Percentiles rank a stretch among this genome's conserved stretches.
phyloP scores from a whole-genome alignment of 2,888 invertebrate species.

The Drosophila paranaensis region DNA sequence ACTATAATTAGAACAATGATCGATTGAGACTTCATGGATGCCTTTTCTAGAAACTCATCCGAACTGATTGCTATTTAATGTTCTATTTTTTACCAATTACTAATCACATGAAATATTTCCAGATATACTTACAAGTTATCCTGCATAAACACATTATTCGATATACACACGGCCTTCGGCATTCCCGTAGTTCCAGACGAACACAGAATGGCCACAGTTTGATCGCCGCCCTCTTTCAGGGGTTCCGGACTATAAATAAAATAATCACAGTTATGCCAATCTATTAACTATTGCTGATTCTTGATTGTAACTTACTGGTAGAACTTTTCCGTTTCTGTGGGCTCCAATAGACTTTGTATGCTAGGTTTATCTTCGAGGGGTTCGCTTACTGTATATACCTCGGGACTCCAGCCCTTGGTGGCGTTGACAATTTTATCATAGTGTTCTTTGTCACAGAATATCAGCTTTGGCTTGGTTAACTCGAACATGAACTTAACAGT shows the following conservation, averaged over 20 bases:
- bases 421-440: conserved; percentile 53
- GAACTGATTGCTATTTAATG: too few relatives aligned
- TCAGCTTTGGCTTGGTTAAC: conserved; percentile 55
- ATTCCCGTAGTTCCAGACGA: conserved; percentile 77
- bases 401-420: conserved; percentile 45
- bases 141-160: conserved; percentile 46
- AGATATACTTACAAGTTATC: conserved; percentile 45
- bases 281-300: rapidly evolving
- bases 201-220: conserved; percentile 66
- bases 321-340: conserved; percentile 39
- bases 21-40: too few relatives aligned
- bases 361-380: conserved; percentile 48
- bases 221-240: conserved; percentile 50
- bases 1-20: too few relatives aligned
- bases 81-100: too few relatives aligned
- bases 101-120: too few relatives aligned
- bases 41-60: too few relatives aligned
- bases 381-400: conserved; percentile 53
- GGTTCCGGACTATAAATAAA: conserved; percentile 39
- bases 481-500: conserved; percentile 46
- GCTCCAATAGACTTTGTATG: conserved; percentile 47
- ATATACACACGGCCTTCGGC: conserved; percentile 69
- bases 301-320: conserved; percentile 50
- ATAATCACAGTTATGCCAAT: not conserved
- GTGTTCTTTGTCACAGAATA: conserved; percentile 61